Evolutionary conservation across 1,140 invertebrate genomes (phyloP), one percentile per base, ranked within the genome.

Genomic region (Trichonephila inaurata): DNA sequence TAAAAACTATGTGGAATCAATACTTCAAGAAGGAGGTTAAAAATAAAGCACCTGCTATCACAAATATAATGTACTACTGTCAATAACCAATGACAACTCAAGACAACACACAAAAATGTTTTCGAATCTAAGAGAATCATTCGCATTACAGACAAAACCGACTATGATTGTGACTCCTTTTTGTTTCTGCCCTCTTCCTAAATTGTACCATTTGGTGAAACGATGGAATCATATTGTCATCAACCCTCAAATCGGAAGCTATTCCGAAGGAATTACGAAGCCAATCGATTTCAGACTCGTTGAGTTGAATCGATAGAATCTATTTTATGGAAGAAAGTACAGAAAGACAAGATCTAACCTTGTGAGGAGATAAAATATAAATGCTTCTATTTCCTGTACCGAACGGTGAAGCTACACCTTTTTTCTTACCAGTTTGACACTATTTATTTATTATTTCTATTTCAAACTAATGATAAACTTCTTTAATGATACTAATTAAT

Each of bases 191-290:
- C 28, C 72, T 40, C 28, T 77, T 40, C 72, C 72, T 18, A 18
- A 77, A 77, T 77, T 77, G 33, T 77, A 40, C 72, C 72, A 77
- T 77, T 77, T 77, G 72, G 28, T 33, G 33, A 40, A 77, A 77
- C 72, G 72, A 77, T 77, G 24, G 72, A 77, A 77, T 77, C 72
- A 77, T 77, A 40, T 19, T 77, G 28, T 77, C 72, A 77, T 77
- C 72, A 77, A 77, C 72, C 33, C 18, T 77, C 72, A 77, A 77
- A 77, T 77, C 72, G 33, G 72, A 77, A 77, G 28, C 72, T 18
- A 64, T 64, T 64, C 62, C 62, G 18, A 5, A 64, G 72, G 12
- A 77, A 77, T 77, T 77, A 77, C 72, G 24, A 77, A 77, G 28
- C 6, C 72, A 18, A 77, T 77, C 72, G 72, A 77, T 77, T 77